These are phyloP conservation scores for Dolichallabes microphthalmus DNA, from an alignment of 2,113 vertebrate species.

Conservation along the genomic window DNA sequence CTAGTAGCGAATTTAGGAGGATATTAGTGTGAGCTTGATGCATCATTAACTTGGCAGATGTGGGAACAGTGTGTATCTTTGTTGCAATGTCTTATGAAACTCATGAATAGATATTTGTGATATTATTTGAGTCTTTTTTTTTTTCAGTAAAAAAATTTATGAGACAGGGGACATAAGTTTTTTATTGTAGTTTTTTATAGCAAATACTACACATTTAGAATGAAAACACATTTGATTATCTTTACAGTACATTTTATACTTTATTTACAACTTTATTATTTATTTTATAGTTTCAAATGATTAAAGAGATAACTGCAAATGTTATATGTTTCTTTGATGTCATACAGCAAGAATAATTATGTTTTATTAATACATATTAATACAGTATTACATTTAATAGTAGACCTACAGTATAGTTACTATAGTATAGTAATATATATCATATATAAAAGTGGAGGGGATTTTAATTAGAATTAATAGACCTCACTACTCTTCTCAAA, in stretches of 20 bases:
- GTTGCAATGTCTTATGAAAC: not conserved
- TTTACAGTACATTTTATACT: not conserved
- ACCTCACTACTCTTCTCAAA: not conserved
- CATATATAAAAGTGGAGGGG: not conserved
- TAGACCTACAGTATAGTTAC: no score
- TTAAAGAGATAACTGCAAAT: not conserved
- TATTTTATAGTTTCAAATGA: no score
- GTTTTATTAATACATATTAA: not conserved
- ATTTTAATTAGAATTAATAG: not conserved
- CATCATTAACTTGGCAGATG: not conserved
- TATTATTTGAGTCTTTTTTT: not conserved
- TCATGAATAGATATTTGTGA: not conserved
- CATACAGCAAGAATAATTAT: not conserved
- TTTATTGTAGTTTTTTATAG: no score
- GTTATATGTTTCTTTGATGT: not conserved
- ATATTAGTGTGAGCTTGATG: not conserved
- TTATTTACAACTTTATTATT: no score
- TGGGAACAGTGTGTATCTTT: not conserved
- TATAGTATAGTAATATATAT: no score
- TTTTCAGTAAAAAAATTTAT: not conserved
- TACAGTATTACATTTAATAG: not conserved
- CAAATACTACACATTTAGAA: not conserved
- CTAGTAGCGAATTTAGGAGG: not conserved
- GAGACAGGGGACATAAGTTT: not conserved
- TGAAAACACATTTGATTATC: not conserved